Evolutionary conservation across 2,113 vertebrate genomes (phyloP).

Genomic region (Osmerus mordax): DNA sequence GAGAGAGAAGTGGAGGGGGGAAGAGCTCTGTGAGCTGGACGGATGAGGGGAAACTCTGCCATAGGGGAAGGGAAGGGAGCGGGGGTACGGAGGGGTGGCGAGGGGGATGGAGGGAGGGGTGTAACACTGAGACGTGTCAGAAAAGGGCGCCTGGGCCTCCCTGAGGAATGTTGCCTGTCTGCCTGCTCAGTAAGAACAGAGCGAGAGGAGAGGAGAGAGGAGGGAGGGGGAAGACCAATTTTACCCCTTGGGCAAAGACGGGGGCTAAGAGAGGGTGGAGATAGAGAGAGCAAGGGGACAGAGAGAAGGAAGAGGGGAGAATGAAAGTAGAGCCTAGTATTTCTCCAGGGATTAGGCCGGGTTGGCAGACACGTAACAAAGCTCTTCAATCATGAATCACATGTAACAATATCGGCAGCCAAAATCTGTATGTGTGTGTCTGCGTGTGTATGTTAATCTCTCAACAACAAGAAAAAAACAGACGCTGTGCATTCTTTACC

Average conservation of each 20-base stretch:
- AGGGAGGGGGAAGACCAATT: conserved; percentile 47
- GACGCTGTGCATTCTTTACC: too few species aligned
- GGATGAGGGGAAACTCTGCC: not conserved
- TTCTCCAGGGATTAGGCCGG: not conserved
- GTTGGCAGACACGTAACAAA: too few species aligned
- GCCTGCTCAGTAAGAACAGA: conserved; percentile 72
- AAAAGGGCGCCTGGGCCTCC: conserved; percentile 77
- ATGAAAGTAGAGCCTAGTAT: conserved; percentile 14
- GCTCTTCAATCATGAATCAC: too few species aligned
- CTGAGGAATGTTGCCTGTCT: conserved; percentile 81
- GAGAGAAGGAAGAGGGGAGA: conserved; percentile 22
- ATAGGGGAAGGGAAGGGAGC: conserved; percentile 5
- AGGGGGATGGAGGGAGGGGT: conserved; percentile 52
- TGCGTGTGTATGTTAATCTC: too few species aligned
- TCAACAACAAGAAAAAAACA: too few species aligned
- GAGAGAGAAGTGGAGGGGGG: conserved; percentile 1
- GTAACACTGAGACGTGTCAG: conserved; percentile 77
- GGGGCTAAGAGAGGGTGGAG: not conserved
- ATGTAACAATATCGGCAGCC: too few species aligned
- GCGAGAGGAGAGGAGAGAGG: conserved; percentile 8
- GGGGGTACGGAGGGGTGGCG: conserved; percentile 27
- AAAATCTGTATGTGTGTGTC: too few species aligned
- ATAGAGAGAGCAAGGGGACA: not conserved
- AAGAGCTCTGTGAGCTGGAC: not conserved
- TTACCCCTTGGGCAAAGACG: conserved; percentile 51